A percentile compares a stretch with the other conserved stretches of the same genome.
These are phyloP conservation scores for Cisticola juncidis DNA, from an alignment of 2,113 vertebrate species.

Conservation along the genomic window DNA sequence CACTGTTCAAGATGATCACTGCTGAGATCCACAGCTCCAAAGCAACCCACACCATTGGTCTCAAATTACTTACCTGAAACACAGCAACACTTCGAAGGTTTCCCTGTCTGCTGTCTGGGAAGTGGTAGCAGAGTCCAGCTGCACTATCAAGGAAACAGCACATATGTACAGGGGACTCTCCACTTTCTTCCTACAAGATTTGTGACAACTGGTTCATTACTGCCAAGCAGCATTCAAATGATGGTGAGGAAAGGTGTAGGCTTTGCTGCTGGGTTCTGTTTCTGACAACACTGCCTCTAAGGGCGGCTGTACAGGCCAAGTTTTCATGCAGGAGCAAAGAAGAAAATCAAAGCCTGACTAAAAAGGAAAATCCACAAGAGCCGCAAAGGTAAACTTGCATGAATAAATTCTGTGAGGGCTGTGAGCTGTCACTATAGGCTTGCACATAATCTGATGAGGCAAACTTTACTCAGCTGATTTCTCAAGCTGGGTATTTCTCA, in stretches of 20 bases:
- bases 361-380: background rate
- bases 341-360: background rate
- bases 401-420: background rate
- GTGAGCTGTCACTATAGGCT: background rate
- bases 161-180: fast-evolving
- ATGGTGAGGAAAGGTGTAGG: background rate
- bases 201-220: fast-evolving
- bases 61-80: background rate
- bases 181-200: background rate
- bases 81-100: background rate
- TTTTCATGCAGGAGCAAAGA: background rate
- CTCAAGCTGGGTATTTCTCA: background rate
- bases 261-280: background rate
- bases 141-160: fast-evolving
- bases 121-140: fast-evolving
- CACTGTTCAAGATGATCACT: background rate
- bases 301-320: fast-evolving
- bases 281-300: background rate
- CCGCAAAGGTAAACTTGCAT: background rate
- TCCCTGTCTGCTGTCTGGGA: fast-evolving
- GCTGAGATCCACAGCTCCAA: background rate
- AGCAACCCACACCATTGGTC: background rate
- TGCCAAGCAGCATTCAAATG: background rate
- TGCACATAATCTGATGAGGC: background rate
- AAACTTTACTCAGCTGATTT: background rate